Conservation (phyloP, 1,140 invertebrate genomes). For the Panagrolaimus sp. region DNA sequence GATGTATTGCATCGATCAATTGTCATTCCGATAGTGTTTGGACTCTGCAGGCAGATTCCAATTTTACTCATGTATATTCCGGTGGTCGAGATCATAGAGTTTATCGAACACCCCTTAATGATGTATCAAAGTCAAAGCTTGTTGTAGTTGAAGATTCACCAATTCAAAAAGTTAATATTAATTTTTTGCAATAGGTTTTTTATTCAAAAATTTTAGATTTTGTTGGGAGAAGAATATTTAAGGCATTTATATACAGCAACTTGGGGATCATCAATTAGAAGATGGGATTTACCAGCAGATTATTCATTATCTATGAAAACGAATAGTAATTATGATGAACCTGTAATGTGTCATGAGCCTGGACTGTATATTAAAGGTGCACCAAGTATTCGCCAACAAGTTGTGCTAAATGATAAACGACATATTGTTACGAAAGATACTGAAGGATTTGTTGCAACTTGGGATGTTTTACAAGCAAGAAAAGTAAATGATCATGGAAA, state of each 20-base stretch:
- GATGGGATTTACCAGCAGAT: slow-evolving; percentile 62
- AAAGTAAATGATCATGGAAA: slow-evolving; percentile 70
- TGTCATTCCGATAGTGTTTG: slow-evolving; percentile 61
- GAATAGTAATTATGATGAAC: slow-evolving; percentile 14
- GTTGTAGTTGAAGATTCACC: slow-evolving; percentile 90
- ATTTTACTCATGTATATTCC: slow-evolving; percentile 85
- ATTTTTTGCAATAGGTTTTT: slow-evolving; percentile 12
- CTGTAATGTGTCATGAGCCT: slow-evolving; percentile 18
- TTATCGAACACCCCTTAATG: slow-evolving; percentile 84
- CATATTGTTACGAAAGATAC: slow-evolving; percentile 94
- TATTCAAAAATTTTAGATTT: slow-evolving; percentile 54
- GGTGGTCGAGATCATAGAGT: slow-evolving; percentile 85
- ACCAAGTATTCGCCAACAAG: slow-evolving; percentile 82
- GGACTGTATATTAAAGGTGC: slow-evolving; percentile 65
- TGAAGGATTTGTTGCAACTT: slow-evolving; percentile 86
- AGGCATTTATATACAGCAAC: slow-evolving; percentile 87
- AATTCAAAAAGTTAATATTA: slow-evolving; percentile 69
- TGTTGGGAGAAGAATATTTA: slow-evolving; percentile 80
- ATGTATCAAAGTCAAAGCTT: slow-evolving; percentile 71
- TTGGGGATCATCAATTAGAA: slow-evolving; percentile 73
- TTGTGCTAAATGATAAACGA: slow-evolving; percentile 88
- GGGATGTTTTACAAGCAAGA: slow-evolving; percentile 80
- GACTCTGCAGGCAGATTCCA: slow-evolving; percentile 72
- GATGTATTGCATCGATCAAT: slow-evolving; percentile 81
- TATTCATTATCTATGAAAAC: slow-evolving; percentile 50